These are phyloP conservation scores for Saimiri boliviensis DNA, from an alignment of 2,113 vertebrate species.

Conservation along the genomic window DNA sequence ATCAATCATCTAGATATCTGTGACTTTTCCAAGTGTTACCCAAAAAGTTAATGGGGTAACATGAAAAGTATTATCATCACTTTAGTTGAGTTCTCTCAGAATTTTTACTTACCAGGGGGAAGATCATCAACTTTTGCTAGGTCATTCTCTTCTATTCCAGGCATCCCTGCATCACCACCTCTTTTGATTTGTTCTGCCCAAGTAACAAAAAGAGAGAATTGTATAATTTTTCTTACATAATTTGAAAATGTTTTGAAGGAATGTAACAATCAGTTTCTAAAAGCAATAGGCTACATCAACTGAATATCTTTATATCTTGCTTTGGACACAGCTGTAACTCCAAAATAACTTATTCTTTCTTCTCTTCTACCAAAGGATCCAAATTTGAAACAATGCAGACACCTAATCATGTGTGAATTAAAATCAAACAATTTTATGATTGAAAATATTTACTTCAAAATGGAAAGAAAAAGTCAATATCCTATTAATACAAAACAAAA, in stretches of 20 bases:
- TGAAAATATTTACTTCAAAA: conserved; percentile 41
- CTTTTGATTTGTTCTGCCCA: conserved; percentile 90
- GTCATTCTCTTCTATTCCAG: conserved; percentile 97
- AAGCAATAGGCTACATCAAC: neutral
- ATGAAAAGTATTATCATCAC: conserved; percentile 42
- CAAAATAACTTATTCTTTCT: neutral
- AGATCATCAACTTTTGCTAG: conserved; percentile 91
- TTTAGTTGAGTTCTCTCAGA: neutral
- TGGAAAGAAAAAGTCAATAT: conserved; percentile 4
- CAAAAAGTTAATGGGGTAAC: conserved; percentile 24
- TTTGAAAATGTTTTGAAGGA: conserved; percentile 37
- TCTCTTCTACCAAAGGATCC: neutral
- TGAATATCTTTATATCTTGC: neutral
- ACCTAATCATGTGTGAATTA: conserved; percentile 15
- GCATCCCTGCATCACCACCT: conserved; percentile 97
- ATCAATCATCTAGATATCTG: conserved; percentile 4
- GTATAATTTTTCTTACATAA: conserved; percentile 33
- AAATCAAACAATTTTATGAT: conserved; percentile 29
- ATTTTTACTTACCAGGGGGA: conserved; percentile 88
- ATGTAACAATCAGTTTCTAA: conserved; percentile 28
- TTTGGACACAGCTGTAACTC: neutral
- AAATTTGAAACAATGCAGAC: conserved; percentile 51
- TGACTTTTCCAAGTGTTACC: conserved; percentile 39
- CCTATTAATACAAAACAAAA: conserved; percentile 34
- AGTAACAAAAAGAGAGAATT: conserved; percentile 66